phyloP scores from a whole-genome alignment of 2,888 invertebrate genomes.

The Hermaeophaga mercurialis region DNA sequence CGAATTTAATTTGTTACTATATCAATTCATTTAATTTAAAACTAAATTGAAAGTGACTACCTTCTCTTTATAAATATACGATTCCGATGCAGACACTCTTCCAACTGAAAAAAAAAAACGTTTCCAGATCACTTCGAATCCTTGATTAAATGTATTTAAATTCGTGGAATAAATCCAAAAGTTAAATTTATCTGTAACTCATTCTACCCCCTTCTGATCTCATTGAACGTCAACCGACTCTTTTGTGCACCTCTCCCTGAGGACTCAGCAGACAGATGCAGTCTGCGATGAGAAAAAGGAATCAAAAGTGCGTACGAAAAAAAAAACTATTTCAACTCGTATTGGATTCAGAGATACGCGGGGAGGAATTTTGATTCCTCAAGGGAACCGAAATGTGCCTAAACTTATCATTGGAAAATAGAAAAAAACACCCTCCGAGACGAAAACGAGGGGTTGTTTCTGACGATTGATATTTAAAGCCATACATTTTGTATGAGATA shows the following conservation, averaged over 20 bases:
- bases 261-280: constrained; percentile 12
- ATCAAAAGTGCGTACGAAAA: constrained; percentile 50
- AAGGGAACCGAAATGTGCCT: constrained; percentile 44
- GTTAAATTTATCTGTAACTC: constrained; percentile 22
- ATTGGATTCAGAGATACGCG: constrained; percentile 45
- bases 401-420: constrained; percentile 52
- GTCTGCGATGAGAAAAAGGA: constrained; percentile 19
- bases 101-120: constrained; percentile 2
- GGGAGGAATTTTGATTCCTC: constrained; percentile 39
- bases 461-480: constrained; percentile 47
- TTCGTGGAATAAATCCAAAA: constrained; percentile 5
- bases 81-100: too few relatives aligned
- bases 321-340: constrained; percentile 53
- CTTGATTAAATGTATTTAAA: constrained; percentile 7
- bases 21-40: too few relatives aligned
- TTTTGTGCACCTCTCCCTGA: constrained; percentile 11
- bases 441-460: constrained; percentile 31
- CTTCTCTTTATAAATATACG: too few relatives aligned
- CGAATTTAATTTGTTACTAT: too few relatives aligned
- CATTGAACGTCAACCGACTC: constrained; percentile 9
- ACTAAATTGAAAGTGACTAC: too few relatives aligned
- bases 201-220: constrained; percentile 13
- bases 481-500: constrained; percentile 47
- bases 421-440: constrained; percentile 47
- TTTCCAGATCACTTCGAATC: background rate